A percentile compares a stretch with the other conserved stretches of the same genome.
These are phyloP conservation scores for Carlito syrichta DNA, from an alignment of 2,113 vertebrate genomes.

Conservation along the genomic window DNA sequence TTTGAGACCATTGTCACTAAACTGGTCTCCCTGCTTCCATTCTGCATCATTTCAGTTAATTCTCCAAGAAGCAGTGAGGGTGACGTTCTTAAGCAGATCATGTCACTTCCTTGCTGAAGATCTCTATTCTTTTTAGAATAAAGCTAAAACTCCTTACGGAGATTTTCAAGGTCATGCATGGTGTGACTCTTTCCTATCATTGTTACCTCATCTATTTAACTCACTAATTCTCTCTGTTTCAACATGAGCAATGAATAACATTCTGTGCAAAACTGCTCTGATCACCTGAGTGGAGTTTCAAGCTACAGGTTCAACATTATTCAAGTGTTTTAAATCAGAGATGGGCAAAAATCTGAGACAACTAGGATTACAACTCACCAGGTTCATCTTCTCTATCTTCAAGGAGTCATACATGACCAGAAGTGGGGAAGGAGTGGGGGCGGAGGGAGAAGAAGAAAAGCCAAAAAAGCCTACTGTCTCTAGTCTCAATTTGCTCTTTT, in stretches of 20 bases:
- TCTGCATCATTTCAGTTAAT: background rate
- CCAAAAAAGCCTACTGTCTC: background rate
- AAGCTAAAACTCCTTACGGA: background rate
- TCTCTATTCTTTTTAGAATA: background rate
- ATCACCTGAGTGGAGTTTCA: background rate
- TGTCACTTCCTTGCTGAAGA: background rate
- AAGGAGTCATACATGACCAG: background rate
- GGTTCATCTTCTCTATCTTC: background rate
- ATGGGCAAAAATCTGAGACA: background rate
- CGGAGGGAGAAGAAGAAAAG: too few species aligned
- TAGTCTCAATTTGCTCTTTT: background rate
- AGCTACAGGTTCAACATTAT: background rate
- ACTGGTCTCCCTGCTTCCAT: background rate
- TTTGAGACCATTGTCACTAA: background rate
- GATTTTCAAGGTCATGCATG: background rate
- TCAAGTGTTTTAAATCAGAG: background rate
- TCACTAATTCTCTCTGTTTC: background rate
- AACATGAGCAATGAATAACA: background rate
- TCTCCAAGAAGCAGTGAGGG: background rate
- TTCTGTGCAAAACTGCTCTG: background rate
- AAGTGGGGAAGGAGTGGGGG: background rate
- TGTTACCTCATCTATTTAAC: background rate
- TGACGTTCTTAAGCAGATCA: background rate
- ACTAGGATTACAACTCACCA: background rate
- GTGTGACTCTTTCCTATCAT: background rate